phyloP scores from a whole-genome alignment of 64 coral and sea anemone species.

The Platygyra sinensis region DNA sequence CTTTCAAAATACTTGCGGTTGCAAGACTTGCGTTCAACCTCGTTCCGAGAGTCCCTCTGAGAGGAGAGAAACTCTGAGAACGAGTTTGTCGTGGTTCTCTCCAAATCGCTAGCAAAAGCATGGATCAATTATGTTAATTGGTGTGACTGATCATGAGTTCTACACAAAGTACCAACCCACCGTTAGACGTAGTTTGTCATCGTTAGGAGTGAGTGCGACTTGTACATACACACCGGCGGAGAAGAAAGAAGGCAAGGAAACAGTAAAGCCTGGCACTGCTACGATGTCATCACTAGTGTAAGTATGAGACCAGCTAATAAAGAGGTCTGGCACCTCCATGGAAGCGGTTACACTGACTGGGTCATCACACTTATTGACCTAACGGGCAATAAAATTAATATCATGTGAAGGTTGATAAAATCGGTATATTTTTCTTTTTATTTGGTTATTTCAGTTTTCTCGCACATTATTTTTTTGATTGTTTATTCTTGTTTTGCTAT shows the following conservation, averaged over 20 bases:
- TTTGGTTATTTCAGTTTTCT: too few relatives aligned
- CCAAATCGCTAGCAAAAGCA: too few relatives aligned
- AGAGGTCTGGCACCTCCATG: slow-evolving; percentile 15
- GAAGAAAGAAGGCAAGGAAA: background rate
- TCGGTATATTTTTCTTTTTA: background rate
- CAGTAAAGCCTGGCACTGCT: background rate
- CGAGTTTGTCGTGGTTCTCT: too few relatives aligned
- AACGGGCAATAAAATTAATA: background rate
- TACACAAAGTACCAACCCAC: background rate
- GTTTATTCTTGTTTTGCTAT: too few relatives aligned
- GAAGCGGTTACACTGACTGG: slow-evolving; percentile 23
- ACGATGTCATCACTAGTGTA: slow-evolving; percentile 18
- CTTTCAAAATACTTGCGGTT: background rate
- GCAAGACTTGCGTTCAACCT: too few relatives aligned
- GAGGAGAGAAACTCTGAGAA: too few relatives aligned
- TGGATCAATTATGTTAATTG: too few relatives aligned
- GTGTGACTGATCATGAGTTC: background rate
- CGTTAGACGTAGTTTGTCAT: slow-evolving; percentile 6
- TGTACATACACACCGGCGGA: slow-evolving; percentile 51
- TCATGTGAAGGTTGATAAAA: background rate
- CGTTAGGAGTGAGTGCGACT: background rate
- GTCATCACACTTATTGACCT: slow-evolving; percentile 44
- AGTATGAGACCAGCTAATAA: slow-evolving; percentile 33
- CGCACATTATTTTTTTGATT: background rate
- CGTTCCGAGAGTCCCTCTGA: too few relatives aligned